These are phyloP conservation scores for Hippoglossus stenolepis DNA, from an alignment of 2,113 vertebrate species.

Conservation along the genomic window DNA sequence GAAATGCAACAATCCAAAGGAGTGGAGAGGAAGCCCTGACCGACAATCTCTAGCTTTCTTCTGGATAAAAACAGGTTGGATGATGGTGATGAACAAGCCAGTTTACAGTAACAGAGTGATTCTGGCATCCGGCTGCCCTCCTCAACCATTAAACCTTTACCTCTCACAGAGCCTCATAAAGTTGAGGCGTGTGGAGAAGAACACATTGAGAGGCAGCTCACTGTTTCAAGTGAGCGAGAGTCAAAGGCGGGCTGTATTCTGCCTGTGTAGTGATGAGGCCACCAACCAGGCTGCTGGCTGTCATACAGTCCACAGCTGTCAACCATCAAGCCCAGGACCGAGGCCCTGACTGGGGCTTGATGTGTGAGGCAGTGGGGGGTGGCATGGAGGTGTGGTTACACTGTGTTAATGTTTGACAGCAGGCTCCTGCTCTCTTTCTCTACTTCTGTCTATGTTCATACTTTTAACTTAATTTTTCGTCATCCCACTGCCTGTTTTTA, in stretches of 20 bases:
- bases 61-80: neutral
- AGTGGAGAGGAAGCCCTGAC: neutral
- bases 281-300: conserved; percentile 62
- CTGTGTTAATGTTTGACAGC: conserved; percentile 10
- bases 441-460: conserved; percentile 14
- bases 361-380: conserved; percentile 14
- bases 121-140: neutral
- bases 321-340: conserved; percentile 48
- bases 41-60: too few relatives aligned
- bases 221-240: conserved; percentile 38
- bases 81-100: neutral
- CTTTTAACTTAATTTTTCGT: neutral
- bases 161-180: conserved; percentile 34
- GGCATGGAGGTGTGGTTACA: conserved; percentile 2
- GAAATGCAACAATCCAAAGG: too few relatives aligned
- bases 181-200: conserved; percentile 4
- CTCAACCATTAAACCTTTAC: conserved; percentile 9
- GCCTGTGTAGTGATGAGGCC: conserved; percentile 49
- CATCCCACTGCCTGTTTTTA: neutral
- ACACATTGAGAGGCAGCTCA: conserved; percentile 30
- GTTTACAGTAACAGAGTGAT: neutral
- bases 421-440: conserved; percentile 9
- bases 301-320: conserved; percentile 69
- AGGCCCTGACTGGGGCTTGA: conserved; percentile 20
- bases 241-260: conserved; percentile 37